phyloP scores from a whole-genome alignment of 2,113 vertebrate species.

The Climacteris rufus region DNA sequence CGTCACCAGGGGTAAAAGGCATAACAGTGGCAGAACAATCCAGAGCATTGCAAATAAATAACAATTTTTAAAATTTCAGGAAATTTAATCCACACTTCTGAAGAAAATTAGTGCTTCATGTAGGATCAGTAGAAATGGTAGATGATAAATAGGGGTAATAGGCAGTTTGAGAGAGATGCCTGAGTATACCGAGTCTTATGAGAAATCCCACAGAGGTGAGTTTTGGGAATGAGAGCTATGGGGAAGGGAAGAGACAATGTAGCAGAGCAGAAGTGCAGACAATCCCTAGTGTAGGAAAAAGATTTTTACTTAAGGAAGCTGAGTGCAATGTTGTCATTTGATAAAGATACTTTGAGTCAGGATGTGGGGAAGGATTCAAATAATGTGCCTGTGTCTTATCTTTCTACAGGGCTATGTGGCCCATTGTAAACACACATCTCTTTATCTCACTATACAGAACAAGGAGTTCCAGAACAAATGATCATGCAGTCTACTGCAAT shows the following conservation, averaged over 20 bases:
- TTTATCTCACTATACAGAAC: neutral
- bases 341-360: neutral
- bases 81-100: neutral
- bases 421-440: neutral
- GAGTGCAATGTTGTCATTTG: neutral
- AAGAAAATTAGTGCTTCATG: neutral
- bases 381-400: neutral
- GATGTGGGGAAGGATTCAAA: neutral
- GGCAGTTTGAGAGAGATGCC: neutral
- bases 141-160: neutral
- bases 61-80: neutral
- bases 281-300: neutral
- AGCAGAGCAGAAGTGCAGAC: neutral
- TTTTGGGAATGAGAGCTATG: rapidly evolving
- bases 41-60: neutral
- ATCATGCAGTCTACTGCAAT: neutral
- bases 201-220: neutral
- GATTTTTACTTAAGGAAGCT: neutral
- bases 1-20: neutral
- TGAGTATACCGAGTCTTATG: neutral
- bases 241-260: neutral
- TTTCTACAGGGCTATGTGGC: neutral
- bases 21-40: neutral
- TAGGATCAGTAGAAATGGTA: neutral
- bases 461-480: neutral